Conservation (phyloP, 1,140 invertebrate genomes). For the Atopsyche davidsoni region DNA sequence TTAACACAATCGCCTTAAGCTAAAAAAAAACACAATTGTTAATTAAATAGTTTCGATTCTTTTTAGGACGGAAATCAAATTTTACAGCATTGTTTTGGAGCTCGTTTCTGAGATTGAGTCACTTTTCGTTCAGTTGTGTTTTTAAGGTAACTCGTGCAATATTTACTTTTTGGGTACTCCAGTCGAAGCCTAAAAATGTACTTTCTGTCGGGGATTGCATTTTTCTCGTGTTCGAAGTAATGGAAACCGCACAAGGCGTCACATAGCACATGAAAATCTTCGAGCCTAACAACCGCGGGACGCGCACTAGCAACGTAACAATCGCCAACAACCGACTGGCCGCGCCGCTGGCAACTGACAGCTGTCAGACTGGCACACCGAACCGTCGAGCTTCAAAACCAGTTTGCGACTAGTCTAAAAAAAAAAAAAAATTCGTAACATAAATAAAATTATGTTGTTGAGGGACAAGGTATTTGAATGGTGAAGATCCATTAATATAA, state of each 20-base stretch:
- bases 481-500: no score
- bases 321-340: not conserved
- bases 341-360: not conserved
- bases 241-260: no score
- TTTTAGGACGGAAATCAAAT: not conserved
- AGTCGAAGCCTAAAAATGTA: constrained; percentile 68
- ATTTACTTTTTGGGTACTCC: constrained; percentile 76
- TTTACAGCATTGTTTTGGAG: constrained; percentile 3
- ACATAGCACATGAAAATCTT: no score
- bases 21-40: constrained; percentile 48
- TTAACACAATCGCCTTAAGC: constrained; percentile 85
- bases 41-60: not conserved
- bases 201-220: constrained; percentile 29
- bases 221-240: no score
- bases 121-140: constrained; percentile 12
- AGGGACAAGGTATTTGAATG: no score
- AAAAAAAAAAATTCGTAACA: no score
- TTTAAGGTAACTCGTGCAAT: constrained; percentile 13
- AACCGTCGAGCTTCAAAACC: no score
- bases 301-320: no score
- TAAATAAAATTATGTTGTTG: no score
- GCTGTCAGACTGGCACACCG: not conserved
- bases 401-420: no score
- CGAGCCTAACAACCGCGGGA: no score
- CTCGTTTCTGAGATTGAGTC: constrained; percentile 22